Base-by-base conservation (phyloP, 2,888 invertebrate species). In the Cetonia aurata region DNA sequence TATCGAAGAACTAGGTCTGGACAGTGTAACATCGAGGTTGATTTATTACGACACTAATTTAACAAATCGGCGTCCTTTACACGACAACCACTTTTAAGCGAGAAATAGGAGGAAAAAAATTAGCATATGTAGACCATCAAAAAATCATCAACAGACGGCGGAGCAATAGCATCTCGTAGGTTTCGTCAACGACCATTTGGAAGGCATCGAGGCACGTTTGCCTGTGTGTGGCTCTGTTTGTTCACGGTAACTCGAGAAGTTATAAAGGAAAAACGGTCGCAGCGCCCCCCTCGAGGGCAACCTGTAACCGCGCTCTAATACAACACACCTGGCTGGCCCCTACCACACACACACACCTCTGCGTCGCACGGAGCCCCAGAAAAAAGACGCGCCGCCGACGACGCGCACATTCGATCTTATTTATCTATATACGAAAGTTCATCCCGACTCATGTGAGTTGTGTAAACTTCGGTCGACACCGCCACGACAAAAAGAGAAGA, bases 261-360 rank as follows among this genome's bases (percentile, higher is more conserved):
- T 73, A 68, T 59, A 67, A 70, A 70, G 70, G 68, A 68, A 62
- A 48, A 62, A 62, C 46, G 67, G 48, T 59, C 53, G 67, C 53
- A 50, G 60, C 62, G 55, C 53, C 73, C 71, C 65, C 67, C 37
- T 55, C 65, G 73, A 73, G 71, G 71, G 67, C 71, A 70, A 62
- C 62, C 62, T 62, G 62, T 62, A 62, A 62, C 62, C 62, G 62
- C 62, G 67, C 70, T 68, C 73, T 76, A 75, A 76, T 74, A 76
- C 73, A 71, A 75, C 74, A 73, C 75, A 76, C 74, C 74, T 76
- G 75, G 75, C 74, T 76, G 75, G 75, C 72, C 74, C 75, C 72
- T 72, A 56, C 62, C 48, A 62, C 50, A 50, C 50, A 50, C 62
- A 31, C 46, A 46, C 62, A 31, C 62, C 62, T 48, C 15, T 48